These are phyloP conservation scores for Sebastes diploproa DNA, from an alignment of 2,797 vertebrate species.

Conservation along the genomic window DNA sequence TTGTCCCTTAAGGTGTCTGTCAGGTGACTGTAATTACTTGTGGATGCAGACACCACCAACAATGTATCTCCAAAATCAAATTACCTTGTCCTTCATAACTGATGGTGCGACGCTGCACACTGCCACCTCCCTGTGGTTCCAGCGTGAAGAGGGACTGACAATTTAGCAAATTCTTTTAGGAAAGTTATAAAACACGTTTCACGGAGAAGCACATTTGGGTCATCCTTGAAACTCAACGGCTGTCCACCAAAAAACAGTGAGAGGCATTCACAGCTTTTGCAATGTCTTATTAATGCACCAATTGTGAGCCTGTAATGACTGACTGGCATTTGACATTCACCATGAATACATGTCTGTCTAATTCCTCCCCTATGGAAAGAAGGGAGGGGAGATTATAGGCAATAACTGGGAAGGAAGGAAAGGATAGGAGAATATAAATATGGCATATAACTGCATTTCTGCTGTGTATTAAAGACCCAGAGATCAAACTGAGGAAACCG, in stretches of 20 bases:
- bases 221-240: constrained; percentile 29
- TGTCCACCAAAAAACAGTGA: constrained; percentile 25
- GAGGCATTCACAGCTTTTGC: constrained; percentile 22
- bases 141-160: background rate
- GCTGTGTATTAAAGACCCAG: constrained; percentile 38
- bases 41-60: constrained; percentile 30
- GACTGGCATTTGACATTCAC: constrained; percentile 63
- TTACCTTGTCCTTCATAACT: constrained; percentile 48
- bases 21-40: constrained; percentile 38
- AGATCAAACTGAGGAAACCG: constrained; percentile 51
- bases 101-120: constrained; percentile 8
- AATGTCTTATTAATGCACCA: constrained; percentile 49
- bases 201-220: background rate
- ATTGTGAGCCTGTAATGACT: constrained; percentile 51
- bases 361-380: constrained; percentile 21
- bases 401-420: constrained; percentile 7
- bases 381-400: constrained; percentile 9
- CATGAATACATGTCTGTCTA: constrained; percentile 57
- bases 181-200: background rate
- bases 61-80: constrained; percentile 46
- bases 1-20: background rate
- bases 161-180: constrained; percentile 13
- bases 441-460: constrained; percentile 52
- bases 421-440: constrained; percentile 43
- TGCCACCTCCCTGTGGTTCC: constrained; percentile 14